phyloP scores from a whole-genome alignment of 2,888 invertebrate genomes.

The Deilephila porcellus region DNA sequence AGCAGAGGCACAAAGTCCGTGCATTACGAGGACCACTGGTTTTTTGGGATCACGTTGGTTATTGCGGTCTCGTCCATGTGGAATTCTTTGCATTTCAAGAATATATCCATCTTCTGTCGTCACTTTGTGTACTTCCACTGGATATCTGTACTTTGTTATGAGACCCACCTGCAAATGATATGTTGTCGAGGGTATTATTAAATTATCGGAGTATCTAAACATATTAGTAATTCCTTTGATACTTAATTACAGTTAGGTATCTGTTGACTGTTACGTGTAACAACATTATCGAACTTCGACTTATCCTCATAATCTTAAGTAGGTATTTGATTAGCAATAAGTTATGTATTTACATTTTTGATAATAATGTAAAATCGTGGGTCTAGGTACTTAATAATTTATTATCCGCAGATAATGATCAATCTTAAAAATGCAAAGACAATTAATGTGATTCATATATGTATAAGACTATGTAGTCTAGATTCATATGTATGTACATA shows the following conservation, averaged over 20 bases:
- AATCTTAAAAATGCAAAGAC: too few relatives aligned
- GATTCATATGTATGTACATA: too few relatives aligned
- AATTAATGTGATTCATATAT: too few relatives aligned
- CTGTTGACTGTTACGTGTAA: background rate
- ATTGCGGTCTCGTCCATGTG: slow-evolving; percentile 48
- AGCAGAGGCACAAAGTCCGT: slow-evolving; percentile 88
- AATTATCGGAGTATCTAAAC: background rate
- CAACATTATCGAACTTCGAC: too few relatives aligned
- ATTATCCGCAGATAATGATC: too few relatives aligned
- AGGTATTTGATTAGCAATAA: too few relatives aligned
- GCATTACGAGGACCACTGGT: slow-evolving; percentile 84
- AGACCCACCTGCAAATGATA: slow-evolving; percentile 46
- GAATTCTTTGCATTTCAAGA: slow-evolving; percentile 53
- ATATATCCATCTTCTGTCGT: slow-evolving; percentile 55
- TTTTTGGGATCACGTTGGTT: slow-evolving; percentile 61
- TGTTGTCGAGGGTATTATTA: background rate
- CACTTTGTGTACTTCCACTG: slow-evolving; percentile 52
- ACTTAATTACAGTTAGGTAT: background rate
- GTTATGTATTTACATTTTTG: too few relatives aligned
- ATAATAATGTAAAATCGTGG: too few relatives aligned
- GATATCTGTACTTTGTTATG: slow-evolving; percentile 51
- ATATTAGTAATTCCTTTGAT: background rate
- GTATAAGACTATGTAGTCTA: too few relatives aligned
- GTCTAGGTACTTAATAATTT: too few relatives aligned
- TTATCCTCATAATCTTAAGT: too few relatives aligned